Percentiles rank a stretch among this genome's conserved stretches.
Conservation (phyloP, 2,888 invertebrate species). For the Amphipoea lucens region DNA sequence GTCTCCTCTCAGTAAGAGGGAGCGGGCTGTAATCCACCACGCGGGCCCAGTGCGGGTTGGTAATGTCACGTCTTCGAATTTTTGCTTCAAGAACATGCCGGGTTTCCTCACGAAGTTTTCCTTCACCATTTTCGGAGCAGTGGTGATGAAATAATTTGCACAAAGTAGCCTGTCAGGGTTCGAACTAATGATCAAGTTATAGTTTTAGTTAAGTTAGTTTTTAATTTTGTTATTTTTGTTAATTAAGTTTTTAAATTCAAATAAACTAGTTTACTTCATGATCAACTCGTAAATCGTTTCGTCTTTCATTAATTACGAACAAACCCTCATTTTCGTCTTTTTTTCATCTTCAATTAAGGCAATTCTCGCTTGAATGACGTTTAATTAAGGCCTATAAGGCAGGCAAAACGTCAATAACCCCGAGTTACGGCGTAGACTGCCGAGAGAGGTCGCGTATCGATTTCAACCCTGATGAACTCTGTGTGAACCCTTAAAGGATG, state of each 20-base stretch:
- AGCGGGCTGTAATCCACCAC: neutral
- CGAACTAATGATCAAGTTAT: too few species aligned
- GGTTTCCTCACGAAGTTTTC: too few species aligned
- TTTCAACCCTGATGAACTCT: constrained; percentile 38
- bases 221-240: too few species aligned
- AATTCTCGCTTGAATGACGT: constrained; percentile 10
- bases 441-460: constrained; percentile 30
- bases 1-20: neutral
- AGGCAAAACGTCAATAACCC: constrained; percentile 30
- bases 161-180: too few species aligned
- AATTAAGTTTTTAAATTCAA: too few species aligned
- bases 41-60: neutral
- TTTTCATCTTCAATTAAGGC: neutral
- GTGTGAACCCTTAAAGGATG: constrained; percentile 14
- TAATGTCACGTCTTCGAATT: neutral
- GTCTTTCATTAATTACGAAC: neutral
- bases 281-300: too few species aligned
- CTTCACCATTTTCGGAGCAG: neutral
- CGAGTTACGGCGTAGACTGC: constrained; percentile 14
- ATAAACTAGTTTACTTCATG: too few species aligned
- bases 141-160: neutral
- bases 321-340: neutral
- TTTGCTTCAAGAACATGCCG: neutral
- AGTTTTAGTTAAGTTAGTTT: too few species aligned
- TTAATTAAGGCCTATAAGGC: neutral